Evolutionary conservation across 2,797 vertebrate species (phyloP), one percentile per base, ranked within the genome.

Genomic region (Epinephelus coioides): DNA sequence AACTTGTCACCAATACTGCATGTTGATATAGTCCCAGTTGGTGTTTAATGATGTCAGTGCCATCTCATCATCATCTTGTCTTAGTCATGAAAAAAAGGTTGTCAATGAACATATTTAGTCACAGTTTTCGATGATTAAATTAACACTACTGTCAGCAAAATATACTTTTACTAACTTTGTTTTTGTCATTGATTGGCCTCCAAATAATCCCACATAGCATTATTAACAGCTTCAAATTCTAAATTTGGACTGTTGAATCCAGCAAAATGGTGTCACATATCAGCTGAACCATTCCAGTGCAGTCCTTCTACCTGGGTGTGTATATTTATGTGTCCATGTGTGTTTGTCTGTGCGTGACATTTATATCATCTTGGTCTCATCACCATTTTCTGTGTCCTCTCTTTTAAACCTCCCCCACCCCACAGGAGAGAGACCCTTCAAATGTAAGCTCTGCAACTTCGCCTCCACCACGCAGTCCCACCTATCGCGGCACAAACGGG

Each of bases 401-500:
- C 46, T 78, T 81, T 83, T 64, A 61, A 56, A 66, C 50, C 57
- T 27, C 47, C 21, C 67, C 54, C 17, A 18, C 30, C 67, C 59
- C 17, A 62, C 95, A 99, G 98, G 98, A 90, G 98, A 99, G 90
- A 97, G 98, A 69, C 98, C 98, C 34, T 99, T 99, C 95, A 98
- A 97, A 90, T 99, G 98, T 89, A 96, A 97, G 83, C 96, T 99
- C 81, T 99, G 98, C 91, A 98, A 95, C 95, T 99, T 99, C 9
- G 98, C 98, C 83, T 99, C 98, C 63, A 99, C 98, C 74, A 99
- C 98, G 0, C 98, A 99, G 78, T 99, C 98, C 1, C 98, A 99
- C 94, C 94, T 99, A 87, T 99, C 98, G 4, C 95, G 98, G 30
- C 98, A 99, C 92, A 98, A 97, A 77, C 97, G 98, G 5, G 97